These are phyloP conservation scores for Karalla daura DNA, from an alignment of 2,797 vertebrate species.

Conservation along the genomic window DNA sequence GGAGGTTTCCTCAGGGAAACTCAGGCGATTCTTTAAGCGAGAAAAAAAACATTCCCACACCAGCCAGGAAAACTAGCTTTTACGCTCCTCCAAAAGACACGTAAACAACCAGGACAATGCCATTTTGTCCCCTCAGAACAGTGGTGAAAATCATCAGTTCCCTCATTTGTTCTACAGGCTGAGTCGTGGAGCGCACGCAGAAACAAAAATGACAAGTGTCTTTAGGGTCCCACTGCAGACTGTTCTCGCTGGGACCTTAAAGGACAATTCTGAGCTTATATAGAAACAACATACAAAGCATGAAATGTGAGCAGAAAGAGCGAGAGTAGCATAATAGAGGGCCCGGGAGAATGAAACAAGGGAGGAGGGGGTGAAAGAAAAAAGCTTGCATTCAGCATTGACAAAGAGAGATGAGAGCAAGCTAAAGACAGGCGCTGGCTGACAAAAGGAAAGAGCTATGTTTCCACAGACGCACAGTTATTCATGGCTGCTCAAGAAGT, in stretches of 20 bases:
- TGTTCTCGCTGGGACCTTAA: conserved; percentile 24
- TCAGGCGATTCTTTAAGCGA: too few relatives aligned
- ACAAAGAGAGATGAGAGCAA: conserved; percentile 59
- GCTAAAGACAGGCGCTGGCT: conserved; percentile 41
- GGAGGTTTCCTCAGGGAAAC: too few relatives aligned
- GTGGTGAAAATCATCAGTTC: too few relatives aligned
- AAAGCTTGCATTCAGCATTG: conserved; percentile 42
- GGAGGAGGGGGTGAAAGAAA: conserved; percentile 31
- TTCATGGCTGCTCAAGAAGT: conserved; percentile 54
- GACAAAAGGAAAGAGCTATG: conserved; percentile 49
- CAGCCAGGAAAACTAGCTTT: too few relatives aligned
- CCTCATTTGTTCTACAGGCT: too few relatives aligned
- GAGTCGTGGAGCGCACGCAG: too few relatives aligned
- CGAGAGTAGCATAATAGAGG: conserved; percentile 30
- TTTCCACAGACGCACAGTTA: conserved; percentile 43
- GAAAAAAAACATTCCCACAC: too few relatives aligned
- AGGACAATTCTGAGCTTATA: conserved; percentile 11
- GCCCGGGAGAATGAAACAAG: conserved; percentile 52
- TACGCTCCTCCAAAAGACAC: too few relatives aligned
- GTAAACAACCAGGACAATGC: too few relatives aligned
- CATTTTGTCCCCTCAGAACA: too few relatives aligned
- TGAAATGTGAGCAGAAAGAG: conserved; percentile 47
- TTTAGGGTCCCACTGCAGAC: conserved; percentile 7
- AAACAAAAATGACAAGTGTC: too few relatives aligned
- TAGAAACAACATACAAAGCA: conserved; percentile 41